phyloP scores from a whole-genome alignment of 2,113 vertebrate species.

The Leptobrachium leishanense region DNA sequence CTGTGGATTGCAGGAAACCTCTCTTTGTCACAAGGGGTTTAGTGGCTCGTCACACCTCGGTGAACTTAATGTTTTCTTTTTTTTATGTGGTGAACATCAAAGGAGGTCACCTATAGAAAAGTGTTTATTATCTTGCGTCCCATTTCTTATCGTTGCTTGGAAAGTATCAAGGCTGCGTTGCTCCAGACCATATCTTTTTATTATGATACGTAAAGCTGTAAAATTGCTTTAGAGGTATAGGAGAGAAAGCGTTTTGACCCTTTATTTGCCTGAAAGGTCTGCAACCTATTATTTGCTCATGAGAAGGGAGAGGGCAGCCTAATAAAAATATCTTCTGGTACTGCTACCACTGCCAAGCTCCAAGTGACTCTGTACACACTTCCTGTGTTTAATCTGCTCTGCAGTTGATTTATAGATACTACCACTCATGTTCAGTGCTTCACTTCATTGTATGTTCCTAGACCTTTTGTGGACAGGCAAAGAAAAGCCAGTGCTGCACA shows the following conservation, averaged over 20 bases:
- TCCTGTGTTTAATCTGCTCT: too few species aligned
- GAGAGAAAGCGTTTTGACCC: background rate
- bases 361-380: too few species aligned
- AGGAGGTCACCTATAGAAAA: constrained; percentile 24
- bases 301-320: background rate
- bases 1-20: background rate
- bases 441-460: too few species aligned
- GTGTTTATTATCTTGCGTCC: constrained; percentile 5
- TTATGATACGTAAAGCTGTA: background rate
- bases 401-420: too few species aligned
- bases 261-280: background rate
- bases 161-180: constrained; percentile 17
- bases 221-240: background rate
- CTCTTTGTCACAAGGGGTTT: background rate
- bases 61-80: constrained; percentile 21
- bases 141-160: background rate
- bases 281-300: background rate
- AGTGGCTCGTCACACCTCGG: constrained; percentile 7
- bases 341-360: too few species aligned
- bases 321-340: too few species aligned
- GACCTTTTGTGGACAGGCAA: too few species aligned
- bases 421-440: too few species aligned
- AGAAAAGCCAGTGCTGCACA: too few species aligned
- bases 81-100: constrained; percentile 1
- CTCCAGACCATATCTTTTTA: background rate